These are phyloP conservation scores for Drosophila gaucha DNA, from an alignment of 2,888 invertebrate genomes.

Conservation along the genomic window DNA sequence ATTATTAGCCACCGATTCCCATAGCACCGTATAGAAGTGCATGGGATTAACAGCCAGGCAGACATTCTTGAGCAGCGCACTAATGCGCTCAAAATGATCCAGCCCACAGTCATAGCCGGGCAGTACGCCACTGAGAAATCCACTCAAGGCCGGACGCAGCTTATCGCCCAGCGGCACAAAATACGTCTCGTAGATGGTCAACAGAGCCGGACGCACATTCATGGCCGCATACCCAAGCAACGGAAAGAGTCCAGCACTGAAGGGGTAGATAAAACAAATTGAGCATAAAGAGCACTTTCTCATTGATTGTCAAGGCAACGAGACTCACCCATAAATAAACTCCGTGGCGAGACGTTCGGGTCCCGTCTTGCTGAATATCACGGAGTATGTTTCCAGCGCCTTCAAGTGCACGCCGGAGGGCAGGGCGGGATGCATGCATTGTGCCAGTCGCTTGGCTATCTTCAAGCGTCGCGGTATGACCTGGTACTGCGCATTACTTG, in stretches of 20 bases:
- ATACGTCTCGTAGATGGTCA: constrained; percentile 94
- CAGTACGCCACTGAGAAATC: constrained; percentile 93
- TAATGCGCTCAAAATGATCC: constrained; percentile 91
- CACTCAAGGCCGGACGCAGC: constrained; percentile 91
- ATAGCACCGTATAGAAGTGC: constrained; percentile 94
- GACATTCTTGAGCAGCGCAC: constrained; percentile 84
- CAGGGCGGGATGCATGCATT: constrained; percentile 96
- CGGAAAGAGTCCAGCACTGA: constrained; percentile 92
- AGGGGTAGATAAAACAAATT: constrained; percentile 31
- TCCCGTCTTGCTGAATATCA: constrained; percentile 95
- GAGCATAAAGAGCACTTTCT: not conserved
- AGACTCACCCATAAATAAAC: constrained; percentile 90
- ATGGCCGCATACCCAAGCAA: constrained; percentile 94
- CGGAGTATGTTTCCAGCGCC: constrained; percentile 95
- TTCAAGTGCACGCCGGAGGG: constrained; percentile 96
- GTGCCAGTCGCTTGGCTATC: constrained; percentile 95
- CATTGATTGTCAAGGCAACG: not conserved
- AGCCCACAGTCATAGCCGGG: constrained; percentile 95
- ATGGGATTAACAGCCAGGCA: constrained; percentile 91
- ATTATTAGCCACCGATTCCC: constrained; percentile 94
- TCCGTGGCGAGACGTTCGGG: constrained; percentile 92
- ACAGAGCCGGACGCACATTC: constrained; percentile 92
- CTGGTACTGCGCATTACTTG: constrained; percentile 92
- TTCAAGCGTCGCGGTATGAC: constrained; percentile 94
- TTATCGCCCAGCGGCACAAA: constrained; percentile 92